A percentile compares a stretch with the other conserved stretches of the same genome.
Conservation (phyloP, 2,888 invertebrate species). For the Sarcophaga caerulescens region DNA sequence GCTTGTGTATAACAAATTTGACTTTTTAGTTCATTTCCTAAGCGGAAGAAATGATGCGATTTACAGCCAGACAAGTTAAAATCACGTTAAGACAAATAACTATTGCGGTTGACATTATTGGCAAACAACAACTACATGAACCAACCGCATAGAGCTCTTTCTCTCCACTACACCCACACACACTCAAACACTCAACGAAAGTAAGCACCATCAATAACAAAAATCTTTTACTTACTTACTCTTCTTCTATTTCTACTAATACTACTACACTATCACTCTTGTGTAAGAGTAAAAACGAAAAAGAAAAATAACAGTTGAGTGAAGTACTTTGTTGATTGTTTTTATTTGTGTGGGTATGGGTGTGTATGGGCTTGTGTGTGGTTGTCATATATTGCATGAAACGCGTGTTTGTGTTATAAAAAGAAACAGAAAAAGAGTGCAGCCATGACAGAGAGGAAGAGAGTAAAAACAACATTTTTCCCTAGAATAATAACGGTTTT, state of each 20-base stretch:
- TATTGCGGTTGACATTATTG: conserved; percentile 48
- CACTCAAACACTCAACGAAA: conserved; percentile 1
- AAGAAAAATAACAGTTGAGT: not conserved
- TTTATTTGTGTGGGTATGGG: not conserved
- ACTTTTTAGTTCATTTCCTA: conserved; percentile 66
- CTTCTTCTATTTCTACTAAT: conserved; percentile 8
- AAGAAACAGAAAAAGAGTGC: not conserved
- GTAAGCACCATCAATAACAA: not conserved
- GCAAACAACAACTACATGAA: conserved; percentile 23
- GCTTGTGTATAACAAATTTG: conserved; percentile 42
- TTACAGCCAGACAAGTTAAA: conserved; percentile 67
- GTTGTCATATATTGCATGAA: not conserved
- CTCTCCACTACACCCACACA: not conserved
- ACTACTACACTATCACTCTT: no score
- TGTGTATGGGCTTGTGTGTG: not conserved
- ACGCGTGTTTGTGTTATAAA: not conserved
- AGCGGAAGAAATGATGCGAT: conserved; percentile 69
- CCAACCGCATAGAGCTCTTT: not conserved
- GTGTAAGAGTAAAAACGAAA: no score
- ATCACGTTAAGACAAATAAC: conserved; percentile 66
- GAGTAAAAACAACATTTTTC: not conserved
- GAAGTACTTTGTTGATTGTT: conserved; percentile 50
- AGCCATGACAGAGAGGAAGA: not conserved
- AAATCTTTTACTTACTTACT: conserved; percentile 6
- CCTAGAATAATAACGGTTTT: no score